Percentiles rank a stretch among this genome's conserved stretches.
phyloP scores from a whole-genome alignment of 2,888 invertebrate species.

The Thymelicus sylvestris region DNA sequence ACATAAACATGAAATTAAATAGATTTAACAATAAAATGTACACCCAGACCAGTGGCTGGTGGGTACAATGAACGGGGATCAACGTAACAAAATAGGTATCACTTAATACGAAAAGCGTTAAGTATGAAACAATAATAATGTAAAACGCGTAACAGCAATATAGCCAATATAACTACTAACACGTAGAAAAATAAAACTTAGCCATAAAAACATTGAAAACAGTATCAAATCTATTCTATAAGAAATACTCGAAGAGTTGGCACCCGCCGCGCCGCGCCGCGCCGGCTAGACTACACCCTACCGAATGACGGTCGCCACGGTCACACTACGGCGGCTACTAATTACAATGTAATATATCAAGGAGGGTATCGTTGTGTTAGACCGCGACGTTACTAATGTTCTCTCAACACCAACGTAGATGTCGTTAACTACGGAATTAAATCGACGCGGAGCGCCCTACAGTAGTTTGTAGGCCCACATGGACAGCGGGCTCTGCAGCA shows the following conservation, averaged over 20 bases:
- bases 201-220: constrained; percentile 43
- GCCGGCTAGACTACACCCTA: too few species aligned
- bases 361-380: constrained; percentile 31
- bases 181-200: constrained; percentile 40
- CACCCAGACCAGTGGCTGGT: background rate
- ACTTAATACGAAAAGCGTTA: background rate
- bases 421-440: background rate
- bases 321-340: background rate
- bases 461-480: constrained; percentile 90
- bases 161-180: constrained; percentile 22
- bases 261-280: constrained; percentile 12
- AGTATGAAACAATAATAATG: constrained; percentile 7
- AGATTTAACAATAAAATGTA: background rate
- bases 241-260: constrained; percentile 39
- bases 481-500: constrained; percentile 90
- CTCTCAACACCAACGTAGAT: constrained; percentile 1
- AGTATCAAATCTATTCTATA: constrained; percentile 35
- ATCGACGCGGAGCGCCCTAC: constrained; percentile 44
- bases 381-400: constrained; percentile 14
- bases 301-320: background rate
- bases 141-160: constrained; percentile 19
- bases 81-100: background rate
- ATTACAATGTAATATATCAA: constrained; percentile 16
- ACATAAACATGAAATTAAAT: background rate
- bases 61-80: background rate